Conservation (phyloP, 2,797 vertebrate species). For the Falco rusticolus region DNA sequence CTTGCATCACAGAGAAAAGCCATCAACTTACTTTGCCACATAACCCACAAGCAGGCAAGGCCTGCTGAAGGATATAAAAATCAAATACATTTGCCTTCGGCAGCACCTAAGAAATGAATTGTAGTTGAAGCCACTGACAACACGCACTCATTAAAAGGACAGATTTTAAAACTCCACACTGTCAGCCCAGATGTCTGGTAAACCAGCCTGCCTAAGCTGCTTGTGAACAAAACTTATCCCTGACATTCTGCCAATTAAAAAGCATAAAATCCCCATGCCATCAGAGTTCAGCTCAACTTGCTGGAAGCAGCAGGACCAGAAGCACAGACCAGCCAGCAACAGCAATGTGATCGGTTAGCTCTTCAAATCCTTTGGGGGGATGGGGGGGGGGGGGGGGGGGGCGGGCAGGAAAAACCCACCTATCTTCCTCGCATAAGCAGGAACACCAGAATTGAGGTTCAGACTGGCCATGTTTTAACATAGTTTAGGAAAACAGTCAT, state of each 20-base stretch:
- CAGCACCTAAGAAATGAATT: not conserved
- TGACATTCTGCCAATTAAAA: slow-evolving; percentile 30
- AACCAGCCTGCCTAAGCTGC: slow-evolving; percentile 23
- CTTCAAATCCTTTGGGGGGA: not conserved
- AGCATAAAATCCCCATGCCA: not conserved
- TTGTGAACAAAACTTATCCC: slow-evolving; percentile 28
- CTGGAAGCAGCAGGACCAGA: not conserved
- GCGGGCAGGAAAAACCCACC: not conserved
- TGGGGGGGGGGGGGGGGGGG: too few species aligned
- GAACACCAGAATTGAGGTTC: not conserved
- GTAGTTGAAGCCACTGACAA: not conserved
- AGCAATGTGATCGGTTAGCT: not conserved
- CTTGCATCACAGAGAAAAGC: not conserved
- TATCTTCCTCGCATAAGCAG: not conserved
- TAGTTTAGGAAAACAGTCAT: not conserved
- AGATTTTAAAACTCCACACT: not conserved
- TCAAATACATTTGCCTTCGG: not conserved
- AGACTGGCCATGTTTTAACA: not conserved
- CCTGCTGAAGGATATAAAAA: not conserved
- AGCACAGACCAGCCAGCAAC: not conserved
- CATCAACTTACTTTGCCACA: not conserved
- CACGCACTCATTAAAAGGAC: not conserved
- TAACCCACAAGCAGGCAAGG: not conserved
- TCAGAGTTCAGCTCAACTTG: not conserved
- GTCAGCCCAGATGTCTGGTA: not conserved